Conservation (phyloP, 2,797 vertebrate genomes). For the Gymnoscopelus braueri region DNA sequence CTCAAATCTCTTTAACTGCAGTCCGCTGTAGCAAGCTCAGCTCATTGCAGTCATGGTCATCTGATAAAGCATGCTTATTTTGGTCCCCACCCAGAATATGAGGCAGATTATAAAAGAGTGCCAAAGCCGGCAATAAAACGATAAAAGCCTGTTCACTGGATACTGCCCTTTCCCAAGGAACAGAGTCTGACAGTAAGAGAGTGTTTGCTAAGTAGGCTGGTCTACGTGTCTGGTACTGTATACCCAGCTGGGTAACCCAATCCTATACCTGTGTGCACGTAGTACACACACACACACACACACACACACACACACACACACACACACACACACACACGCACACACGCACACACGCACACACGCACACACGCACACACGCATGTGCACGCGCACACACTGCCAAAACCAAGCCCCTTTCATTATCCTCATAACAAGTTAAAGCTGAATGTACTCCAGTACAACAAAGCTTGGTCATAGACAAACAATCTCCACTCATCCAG, state of each 20-base stretch:
- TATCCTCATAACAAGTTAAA: constrained; percentile 57
- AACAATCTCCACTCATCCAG: constrained; percentile 60
- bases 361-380: constrained; percentile 19
- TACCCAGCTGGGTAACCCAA: constrained; percentile 50
- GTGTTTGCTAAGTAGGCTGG: constrained; percentile 73
- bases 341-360: constrained; percentile 22
- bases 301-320: constrained; percentile 24
- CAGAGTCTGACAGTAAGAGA: constrained; percentile 49
- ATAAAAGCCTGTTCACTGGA: constrained; percentile 61
- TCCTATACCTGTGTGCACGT: constrained; percentile 45
- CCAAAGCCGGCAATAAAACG: constrained; percentile 69
- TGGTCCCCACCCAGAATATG: constrained; percentile 75
- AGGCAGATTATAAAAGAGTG: constrained; percentile 66
- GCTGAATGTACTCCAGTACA: constrained; percentile 59
- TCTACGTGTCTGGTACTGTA: constrained; percentile 56
- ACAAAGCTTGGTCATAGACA: constrained; percentile 58
- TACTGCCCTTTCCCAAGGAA: constrained; percentile 54
- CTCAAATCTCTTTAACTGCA: constrained; percentile 49
- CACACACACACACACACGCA: constrained; percentile 52
- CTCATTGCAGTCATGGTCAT: constrained; percentile 67
- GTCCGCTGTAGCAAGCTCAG: constrained; percentile 64
- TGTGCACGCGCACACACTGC: neutral
- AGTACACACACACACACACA: neutral
- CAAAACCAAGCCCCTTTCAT: constrained; percentile 55
- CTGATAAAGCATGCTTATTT: constrained; percentile 77